Evolutionary conservation across 2,797 vertebrate species (phyloP), one percentile per base, ranked within the genome.

Genomic region (Amblyopsis hoosieri): DNA sequence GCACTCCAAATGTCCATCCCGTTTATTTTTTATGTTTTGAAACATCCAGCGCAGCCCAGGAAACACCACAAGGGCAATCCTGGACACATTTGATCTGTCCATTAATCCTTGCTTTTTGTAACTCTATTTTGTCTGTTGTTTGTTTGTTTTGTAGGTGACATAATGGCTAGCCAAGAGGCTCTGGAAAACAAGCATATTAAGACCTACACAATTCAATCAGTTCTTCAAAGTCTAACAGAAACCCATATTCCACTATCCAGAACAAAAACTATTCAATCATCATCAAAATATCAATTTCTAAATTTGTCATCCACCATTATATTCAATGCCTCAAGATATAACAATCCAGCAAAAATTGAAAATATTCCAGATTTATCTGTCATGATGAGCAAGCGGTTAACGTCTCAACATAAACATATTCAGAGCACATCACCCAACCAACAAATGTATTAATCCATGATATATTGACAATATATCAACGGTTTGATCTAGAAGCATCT

Each of bases 401-500:
- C 48, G 59, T 63, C 56, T 67, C 64, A 12, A 60, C 48, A 52
- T 56, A 46, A 57, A 58, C 60, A 52, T 54, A 55, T 64, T 73
- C 57, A 45, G 46, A 29, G 55, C 7, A 47, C 11, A 11, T 78
- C 79, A 75, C 6, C 12, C 1, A 47, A 67, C 71, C 11, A 17
- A 12, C 12, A 69, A 64, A 1, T 19, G 29, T 4, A n/a, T 5
- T 3, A 0, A 33, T 13, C 78, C 64, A 66, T 19, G 19, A 19
- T 19, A 19, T 19, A 59, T 53, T 23, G 50, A 45, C 6, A 0
- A 7, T 29, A 61, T 57, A 58, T 61, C 64, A 42, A 67, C 64
- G 55, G 65, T 48, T 14, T 45, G 51, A 80, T 51, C n/a, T 64
- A 54, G 73, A 77, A 66, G 10, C 55, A 37, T 76, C n/a, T 70